A percentile compares a stretch with the other conserved stretches of the same genome.
These are phyloP conservation scores for Amblyopsis rosae DNA, from an alignment of 2,113 vertebrate species.

Conservation along the genomic window DNA sequence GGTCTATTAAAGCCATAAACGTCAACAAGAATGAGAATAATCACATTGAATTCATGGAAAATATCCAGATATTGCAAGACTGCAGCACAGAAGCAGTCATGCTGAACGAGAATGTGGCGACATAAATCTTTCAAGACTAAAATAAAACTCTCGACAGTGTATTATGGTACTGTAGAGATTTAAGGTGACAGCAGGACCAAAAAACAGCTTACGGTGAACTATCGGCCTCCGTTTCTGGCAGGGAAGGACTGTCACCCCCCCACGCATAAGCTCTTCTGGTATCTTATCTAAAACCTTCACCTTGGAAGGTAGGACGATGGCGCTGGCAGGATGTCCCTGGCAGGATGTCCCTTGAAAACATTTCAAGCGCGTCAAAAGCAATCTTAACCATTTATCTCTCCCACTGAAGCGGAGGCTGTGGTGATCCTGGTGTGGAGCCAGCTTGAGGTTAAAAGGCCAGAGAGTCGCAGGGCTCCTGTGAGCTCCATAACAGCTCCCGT, in stretches of 20 bases:
- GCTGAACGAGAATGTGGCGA: too few relatives aligned
- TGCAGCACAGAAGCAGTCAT: too few relatives aligned
- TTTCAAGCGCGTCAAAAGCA: slow-evolving; percentile 15
- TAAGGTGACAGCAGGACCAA: too few relatives aligned
- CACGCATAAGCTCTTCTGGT: neutral
- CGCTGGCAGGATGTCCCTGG: slow-evolving; percentile 14
- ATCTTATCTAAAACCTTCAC: slow-evolving; percentile 25
- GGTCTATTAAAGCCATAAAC: neutral
- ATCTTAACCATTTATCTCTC: slow-evolving; percentile 1
- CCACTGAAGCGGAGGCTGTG: neutral
- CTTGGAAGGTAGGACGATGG: slow-evolving; percentile 6
- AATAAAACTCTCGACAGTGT: neutral
- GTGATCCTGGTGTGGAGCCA: too few relatives aligned
- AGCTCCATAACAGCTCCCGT: neutral
- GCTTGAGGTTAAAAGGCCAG: neutral
- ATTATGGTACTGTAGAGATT: too few relatives aligned
- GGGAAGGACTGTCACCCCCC: too few relatives aligned
- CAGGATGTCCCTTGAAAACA: slow-evolving; percentile 26
- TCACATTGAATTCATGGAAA: neutral
- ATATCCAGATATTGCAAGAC: neutral
- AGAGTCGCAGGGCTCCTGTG: slow-evolving; percentile 2
- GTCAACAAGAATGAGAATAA: neutral
- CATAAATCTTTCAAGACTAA: slow-evolving; percentile 1
- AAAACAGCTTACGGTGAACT: too few relatives aligned
- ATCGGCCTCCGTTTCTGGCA: slow-evolving; percentile 5